phyloP scores from a whole-genome alignment of 1,140 invertebrate species.

The Trichonephila clavipes region DNA sequence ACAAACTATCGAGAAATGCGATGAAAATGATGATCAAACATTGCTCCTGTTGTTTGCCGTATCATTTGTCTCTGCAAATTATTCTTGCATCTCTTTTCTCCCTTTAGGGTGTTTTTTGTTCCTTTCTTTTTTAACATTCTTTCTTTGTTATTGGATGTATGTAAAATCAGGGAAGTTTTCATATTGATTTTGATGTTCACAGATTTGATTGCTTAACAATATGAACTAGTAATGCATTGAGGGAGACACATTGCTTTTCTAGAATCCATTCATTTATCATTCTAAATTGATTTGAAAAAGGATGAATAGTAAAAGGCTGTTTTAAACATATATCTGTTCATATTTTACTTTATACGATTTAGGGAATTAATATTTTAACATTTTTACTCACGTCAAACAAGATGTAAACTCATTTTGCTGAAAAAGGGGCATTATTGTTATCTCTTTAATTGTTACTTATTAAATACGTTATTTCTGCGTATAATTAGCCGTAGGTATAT shows the following conservation, averaged over 20 bases:
- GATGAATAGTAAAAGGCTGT: no score
- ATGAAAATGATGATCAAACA: conserved; percentile 43
- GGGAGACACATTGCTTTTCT: neutral
- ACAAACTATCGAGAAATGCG: conserved; percentile 1
- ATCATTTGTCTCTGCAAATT: conserved; percentile 28
- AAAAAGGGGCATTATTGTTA: no score
- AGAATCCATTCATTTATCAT: neutral
- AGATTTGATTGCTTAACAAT: neutral
- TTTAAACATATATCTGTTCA: no score
- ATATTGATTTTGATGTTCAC: neutral
- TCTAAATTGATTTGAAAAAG: neutral
- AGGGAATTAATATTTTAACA: no score
- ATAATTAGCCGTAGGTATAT: no score
- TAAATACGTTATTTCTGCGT: no score
- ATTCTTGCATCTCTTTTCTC: neutral
- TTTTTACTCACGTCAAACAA: no score
- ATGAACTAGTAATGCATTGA: neutral
- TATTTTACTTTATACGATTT: no score
- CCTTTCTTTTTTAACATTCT: neutral
- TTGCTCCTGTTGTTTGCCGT: conserved; percentile 24
- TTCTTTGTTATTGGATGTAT: neutral
- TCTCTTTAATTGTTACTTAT: no score
- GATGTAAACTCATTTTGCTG: no score
- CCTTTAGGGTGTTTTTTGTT: neutral
- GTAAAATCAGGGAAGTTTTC: neutral